Conservation (phyloP, 2,113 vertebrate species). For the Ariopsis seemanni region DNA sequence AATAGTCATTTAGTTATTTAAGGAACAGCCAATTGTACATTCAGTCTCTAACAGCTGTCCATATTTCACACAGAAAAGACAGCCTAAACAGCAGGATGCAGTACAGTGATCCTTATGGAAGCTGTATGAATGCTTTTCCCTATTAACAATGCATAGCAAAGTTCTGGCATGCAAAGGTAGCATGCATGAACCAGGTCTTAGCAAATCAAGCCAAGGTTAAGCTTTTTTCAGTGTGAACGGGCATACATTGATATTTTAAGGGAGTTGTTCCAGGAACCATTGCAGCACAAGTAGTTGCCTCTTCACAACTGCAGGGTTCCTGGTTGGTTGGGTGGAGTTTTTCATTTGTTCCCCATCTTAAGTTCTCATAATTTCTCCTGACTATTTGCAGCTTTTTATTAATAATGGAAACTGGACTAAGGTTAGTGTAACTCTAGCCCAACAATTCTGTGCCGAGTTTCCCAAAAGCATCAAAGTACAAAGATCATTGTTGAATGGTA, state of each 20-base stretch:
- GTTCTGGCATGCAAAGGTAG: background rate
- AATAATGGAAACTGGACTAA: no score
- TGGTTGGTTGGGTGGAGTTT: background rate
- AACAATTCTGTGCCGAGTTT: no score
- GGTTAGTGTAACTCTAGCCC: no score
- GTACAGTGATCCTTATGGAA: background rate
- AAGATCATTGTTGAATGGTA: no score
- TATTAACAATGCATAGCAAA: background rate
- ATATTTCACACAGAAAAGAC: background rate
- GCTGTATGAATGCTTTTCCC: background rate
- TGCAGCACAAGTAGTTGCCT: background rate
- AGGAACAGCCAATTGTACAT: no score
- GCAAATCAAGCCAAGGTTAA: background rate
- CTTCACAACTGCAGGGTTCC: background rate
- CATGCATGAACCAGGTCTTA: background rate
- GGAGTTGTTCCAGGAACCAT: background rate
- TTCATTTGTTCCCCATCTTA: background rate
- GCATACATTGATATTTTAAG: background rate
- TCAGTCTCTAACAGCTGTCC: no score
- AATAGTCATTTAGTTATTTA: no score
- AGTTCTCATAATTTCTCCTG: background rate
- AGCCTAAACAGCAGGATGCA: background rate
- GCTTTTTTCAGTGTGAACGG: background rate
- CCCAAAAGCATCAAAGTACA: no score
- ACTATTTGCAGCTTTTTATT: no score